Evolutionary conservation across 2,113 vertebrate genomes (phyloP).

Genomic region (Lycaon pictus): DNA sequence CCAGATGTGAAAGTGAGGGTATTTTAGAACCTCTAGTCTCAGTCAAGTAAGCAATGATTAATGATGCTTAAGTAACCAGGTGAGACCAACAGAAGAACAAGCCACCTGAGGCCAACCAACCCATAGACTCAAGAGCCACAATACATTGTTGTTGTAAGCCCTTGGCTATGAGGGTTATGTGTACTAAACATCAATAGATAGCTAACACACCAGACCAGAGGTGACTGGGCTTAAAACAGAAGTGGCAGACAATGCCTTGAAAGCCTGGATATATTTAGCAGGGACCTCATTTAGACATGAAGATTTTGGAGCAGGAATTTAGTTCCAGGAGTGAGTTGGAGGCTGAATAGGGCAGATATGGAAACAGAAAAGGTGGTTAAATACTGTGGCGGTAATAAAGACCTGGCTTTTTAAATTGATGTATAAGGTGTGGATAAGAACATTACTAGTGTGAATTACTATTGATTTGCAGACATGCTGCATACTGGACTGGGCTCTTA

Average conservation of each 20-base stretch:
- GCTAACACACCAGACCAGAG: not conserved
- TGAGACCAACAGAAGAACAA: not conserved
- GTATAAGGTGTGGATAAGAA: not conserved
- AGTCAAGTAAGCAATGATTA: not conserved
- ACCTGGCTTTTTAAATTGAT: not conserved
- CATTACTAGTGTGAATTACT: not conserved
- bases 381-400: not conserved
- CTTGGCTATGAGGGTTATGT: accelerated
- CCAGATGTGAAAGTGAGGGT: not conserved
- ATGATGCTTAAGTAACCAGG: not conserved
- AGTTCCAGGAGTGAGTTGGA: not conserved
- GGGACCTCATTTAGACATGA: not conserved
- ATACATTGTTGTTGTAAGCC: not conserved
- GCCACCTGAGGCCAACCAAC: not conserved
- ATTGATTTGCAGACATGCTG: not conserved
- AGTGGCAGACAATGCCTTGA: not conserved
- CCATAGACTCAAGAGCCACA: not conserved
- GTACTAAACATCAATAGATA: not conserved
- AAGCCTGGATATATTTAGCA: not conserved
- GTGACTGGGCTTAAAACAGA: not conserved
- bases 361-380: not conserved
- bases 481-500: not conserved
- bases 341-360: not conserved
- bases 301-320: not conserved
- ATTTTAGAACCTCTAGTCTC: not conserved